Conservation (phyloP, 1,140 invertebrate genomes). For the Drosophila ficusphila region DNA sequence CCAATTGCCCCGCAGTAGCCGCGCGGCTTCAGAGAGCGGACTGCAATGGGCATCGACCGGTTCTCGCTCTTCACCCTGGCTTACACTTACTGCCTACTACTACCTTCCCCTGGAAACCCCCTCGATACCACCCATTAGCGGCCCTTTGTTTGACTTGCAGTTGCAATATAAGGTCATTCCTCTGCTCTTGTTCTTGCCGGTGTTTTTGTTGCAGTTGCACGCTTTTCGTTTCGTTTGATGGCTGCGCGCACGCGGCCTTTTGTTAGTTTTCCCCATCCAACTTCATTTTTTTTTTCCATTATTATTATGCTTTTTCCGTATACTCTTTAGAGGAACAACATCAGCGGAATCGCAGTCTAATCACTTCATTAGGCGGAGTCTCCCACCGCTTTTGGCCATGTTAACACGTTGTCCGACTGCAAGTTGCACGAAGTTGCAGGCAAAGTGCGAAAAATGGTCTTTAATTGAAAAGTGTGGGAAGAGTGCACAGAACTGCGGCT, state of each 20-base stretch:
- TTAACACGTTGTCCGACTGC: constrained; percentile 41
- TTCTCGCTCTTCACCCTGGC: constrained; percentile 42
- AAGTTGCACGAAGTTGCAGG: constrained; percentile 28
- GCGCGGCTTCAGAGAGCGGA: constrained; percentile 9
- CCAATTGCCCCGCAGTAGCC: constrained; percentile 79
- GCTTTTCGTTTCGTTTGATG: constrained; percentile 81
- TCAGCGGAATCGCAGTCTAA: constrained; percentile 39
- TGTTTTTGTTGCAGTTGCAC: constrained; percentile 61
- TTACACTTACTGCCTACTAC: constrained; percentile 29
- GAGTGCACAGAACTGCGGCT: constrained; percentile 7
- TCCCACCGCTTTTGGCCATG: constrained; percentile 22
- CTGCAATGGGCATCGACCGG: constrained; percentile 53
- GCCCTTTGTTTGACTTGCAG: constrained; percentile 79
- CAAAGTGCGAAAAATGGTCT: constrained; percentile 1
- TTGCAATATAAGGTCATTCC: constrained; percentile 83
- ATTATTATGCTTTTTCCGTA: constrained; percentile 40
- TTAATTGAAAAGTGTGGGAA: constrained; percentile 16
- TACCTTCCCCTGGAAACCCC: constrained; percentile 5
- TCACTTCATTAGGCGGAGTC: constrained; percentile 38
- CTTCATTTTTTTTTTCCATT: constrained; percentile 25
- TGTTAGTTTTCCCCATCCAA: constrained; percentile 70
- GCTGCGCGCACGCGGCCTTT: constrained; percentile 74
- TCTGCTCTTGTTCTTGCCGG: constrained; percentile 67
- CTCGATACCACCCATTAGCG: constrained; percentile 61
- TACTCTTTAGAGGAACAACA: constrained; percentile 30